Percentiles rank a stretch among this genome's conserved stretches.
These are phyloP conservation scores for Acestrorhynchus altus DNA, from an alignment of 2,797 vertebrate species.

Conservation along the genomic window DNA sequence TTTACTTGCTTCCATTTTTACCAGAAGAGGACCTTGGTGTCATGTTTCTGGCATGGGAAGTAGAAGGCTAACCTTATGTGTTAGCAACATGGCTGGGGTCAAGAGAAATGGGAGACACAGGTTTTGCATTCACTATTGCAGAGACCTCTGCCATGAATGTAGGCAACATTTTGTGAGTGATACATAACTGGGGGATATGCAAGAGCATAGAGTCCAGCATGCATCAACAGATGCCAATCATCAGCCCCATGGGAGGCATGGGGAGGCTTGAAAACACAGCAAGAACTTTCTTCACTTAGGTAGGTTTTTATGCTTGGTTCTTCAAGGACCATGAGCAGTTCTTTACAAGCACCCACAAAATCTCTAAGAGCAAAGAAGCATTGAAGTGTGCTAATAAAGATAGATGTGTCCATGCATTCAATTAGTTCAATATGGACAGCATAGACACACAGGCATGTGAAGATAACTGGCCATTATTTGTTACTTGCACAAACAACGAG, in stretches of 20 bases:
- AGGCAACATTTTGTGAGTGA: slow-evolving; percentile 20
- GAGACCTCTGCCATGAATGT: slow-evolving; percentile 11
- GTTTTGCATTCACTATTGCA: not conserved
- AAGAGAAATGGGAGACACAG: not conserved
- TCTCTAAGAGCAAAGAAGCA: not conserved
- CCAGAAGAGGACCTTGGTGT: not conserved
- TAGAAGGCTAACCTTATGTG: not conserved
- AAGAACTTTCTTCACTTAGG: not conserved
- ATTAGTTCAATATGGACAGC: not conserved
- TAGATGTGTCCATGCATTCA: slow-evolving; percentile 2
- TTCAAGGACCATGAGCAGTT: not conserved
- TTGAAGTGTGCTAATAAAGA: not conserved
- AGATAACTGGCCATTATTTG: not conserved
- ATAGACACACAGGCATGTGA: not conserved
- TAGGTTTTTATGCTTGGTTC: not conserved
- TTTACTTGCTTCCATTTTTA: not conserved
- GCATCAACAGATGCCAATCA: not conserved
- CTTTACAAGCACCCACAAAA: slow-evolving; percentile 9
- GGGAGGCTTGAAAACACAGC: not conserved
- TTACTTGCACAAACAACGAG: not conserved
- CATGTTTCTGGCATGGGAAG: not conserved
- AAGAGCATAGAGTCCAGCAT: slow-evolving; percentile 9
- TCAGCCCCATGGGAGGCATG: not conserved
- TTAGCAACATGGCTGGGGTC: not conserved
- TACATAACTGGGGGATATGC: not conserved